Conservation (phyloP, 2,797 vertebrate species). For the Avahi laniger region DNA sequence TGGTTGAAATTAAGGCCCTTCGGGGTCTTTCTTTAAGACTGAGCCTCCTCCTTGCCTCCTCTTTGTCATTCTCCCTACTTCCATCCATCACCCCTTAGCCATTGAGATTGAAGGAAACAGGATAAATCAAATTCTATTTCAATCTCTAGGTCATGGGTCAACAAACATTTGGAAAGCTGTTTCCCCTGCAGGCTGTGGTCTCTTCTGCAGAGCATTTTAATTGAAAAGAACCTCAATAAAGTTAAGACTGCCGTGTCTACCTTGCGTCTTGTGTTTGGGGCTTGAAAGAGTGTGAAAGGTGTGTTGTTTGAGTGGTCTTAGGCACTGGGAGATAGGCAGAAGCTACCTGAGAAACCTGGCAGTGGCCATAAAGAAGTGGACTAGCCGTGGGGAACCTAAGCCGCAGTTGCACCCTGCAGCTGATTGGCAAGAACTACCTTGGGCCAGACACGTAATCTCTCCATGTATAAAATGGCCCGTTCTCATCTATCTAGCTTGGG, state of each 20-base stretch:
- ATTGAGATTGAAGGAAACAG: background rate
- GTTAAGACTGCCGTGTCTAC: background rate
- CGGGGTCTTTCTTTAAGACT: conserved; percentile 12
- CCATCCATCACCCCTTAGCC: background rate
- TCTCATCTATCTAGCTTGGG: background rate
- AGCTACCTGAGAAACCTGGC: background rate
- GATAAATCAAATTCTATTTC: background rate
- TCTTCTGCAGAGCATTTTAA: conserved; percentile 57
- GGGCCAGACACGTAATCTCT: background rate
- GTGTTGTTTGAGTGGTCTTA: background rate
- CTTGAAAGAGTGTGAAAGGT: conserved; percentile 4
- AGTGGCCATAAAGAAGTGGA: background rate
- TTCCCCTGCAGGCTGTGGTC: background rate
- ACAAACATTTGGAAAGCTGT: conserved; percentile 9
- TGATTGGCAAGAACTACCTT: background rate
- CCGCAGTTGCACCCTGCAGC: background rate
- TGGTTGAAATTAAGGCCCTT: conserved; percentile 31
- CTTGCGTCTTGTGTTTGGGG: conserved; percentile 50
- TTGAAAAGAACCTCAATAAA: conserved; percentile 65
- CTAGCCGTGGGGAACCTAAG: background rate
- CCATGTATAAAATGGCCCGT: background rate
- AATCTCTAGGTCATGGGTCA: background rate
- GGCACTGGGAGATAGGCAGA: background rate
- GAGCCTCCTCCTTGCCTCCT: background rate
- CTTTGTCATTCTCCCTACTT: background rate